phyloP scores from a whole-genome alignment of 2,113 vertebrate species.

The Eclectus roratus region DNA sequence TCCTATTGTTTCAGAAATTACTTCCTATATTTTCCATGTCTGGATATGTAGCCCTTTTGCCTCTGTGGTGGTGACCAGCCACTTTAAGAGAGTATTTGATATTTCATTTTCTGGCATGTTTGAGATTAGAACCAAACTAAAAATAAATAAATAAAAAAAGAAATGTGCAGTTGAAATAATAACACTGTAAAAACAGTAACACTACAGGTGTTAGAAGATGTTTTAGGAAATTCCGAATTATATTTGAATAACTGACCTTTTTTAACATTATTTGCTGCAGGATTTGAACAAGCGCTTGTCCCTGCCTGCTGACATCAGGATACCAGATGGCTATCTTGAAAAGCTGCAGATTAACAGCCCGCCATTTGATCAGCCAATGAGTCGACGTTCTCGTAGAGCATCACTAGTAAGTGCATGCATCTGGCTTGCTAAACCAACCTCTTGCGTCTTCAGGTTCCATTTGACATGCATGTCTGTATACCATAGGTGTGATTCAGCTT shows the following conservation, averaged over 20 bases:
- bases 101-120: not conserved
- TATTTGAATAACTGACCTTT: not conserved
- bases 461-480: not conserved
- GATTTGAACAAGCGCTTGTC: conserved; percentile 98
- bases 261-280: conserved; percentile 58
- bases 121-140: not conserved
- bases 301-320: conserved; percentile 95
- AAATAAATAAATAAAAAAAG: not conserved
- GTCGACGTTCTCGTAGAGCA: conserved; percentile 92
- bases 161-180: not conserved
- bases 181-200: not conserved
- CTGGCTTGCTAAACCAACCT: not conserved
- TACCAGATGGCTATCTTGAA: conserved; percentile 96
- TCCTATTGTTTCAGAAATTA: not conserved
- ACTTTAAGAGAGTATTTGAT: not conserved
- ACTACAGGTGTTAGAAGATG: not conserved
- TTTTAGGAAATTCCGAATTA: not conserved
- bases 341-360: conserved; percentile 96
- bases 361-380: conserved; percentile 94
- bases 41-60: not conserved
- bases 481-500: accelerated
- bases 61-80: not conserved
- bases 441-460: not conserved
- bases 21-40: not conserved
- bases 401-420: conserved; percentile 83